A percentile compares a stretch with the other conserved stretches of the same genome.
These are phyloP conservation scores for Zosterops hypoxanthus DNA, from an alignment of 2,113 vertebrate genomes.

Conservation along the genomic window DNA sequence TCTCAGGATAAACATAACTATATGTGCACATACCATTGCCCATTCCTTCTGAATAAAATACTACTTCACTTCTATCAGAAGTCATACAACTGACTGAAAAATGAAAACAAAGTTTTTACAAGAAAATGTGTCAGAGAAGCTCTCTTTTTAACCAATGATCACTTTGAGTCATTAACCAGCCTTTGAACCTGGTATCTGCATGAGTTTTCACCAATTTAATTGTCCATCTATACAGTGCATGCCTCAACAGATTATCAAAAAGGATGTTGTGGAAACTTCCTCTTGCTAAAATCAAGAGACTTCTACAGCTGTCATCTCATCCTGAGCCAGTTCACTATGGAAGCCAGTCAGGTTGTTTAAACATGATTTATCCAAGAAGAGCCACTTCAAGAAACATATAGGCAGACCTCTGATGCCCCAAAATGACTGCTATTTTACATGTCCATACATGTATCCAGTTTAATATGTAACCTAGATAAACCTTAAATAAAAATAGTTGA, in stretches of 20 bases:
- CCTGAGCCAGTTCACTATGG: neutral
- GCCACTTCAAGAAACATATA: neutral
- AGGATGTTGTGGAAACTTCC: neutral
- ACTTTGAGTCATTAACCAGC: neutral
- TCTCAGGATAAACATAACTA: neutral
- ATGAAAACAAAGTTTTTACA: neutral
- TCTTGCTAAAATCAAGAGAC: neutral
- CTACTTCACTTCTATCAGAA: neutral
- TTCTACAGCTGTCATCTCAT: neutral
- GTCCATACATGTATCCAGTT: too few relatives aligned
- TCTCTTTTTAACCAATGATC: neutral
- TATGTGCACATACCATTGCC: neutral
- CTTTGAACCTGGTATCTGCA: neutral
- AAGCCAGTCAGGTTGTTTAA: neutral
- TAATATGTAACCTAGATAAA: neutral
- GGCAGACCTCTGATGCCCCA: neutral
- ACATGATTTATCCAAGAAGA: neutral
- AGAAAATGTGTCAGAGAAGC: neutral
- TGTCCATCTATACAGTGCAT: too few relatives aligned
- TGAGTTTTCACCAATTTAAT: neutral
- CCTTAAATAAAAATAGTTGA: neutral
- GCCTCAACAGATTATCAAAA: neutral
- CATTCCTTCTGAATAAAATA: neutral
- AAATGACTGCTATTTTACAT: neutral
- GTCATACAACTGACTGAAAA: neutral